phyloP scores from a whole-genome alignment of 92 coral and sea anemone genomes.

The Umimayanthus kanabou region DNA sequence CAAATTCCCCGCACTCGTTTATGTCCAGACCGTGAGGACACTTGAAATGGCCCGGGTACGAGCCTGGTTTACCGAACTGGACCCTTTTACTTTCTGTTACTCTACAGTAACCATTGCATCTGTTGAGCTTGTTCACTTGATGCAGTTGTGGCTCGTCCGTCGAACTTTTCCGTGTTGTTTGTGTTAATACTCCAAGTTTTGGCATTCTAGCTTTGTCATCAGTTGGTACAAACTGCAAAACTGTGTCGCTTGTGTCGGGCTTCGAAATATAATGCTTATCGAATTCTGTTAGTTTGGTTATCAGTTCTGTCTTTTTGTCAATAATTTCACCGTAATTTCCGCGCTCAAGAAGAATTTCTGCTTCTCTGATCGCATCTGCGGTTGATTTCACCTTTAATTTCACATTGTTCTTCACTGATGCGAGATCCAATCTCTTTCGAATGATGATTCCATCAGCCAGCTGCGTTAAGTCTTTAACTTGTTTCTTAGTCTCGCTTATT shows the following conservation, averaged over 20 bases:
- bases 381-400: not conserved
- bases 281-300: slow-evolving; percentile 1
- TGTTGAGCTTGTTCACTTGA: not conserved
- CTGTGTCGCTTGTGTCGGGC: slow-evolving; percentile 21
- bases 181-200: slow-evolving; percentile 8
- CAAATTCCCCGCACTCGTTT: slow-evolving; percentile 20
- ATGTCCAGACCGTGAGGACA: slow-evolving; percentile 27
- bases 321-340: slow-evolving; percentile 22
- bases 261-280: not conserved
- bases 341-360: slow-evolving; percentile 7
- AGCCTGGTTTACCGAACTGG: slow-evolving; percentile 6
- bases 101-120: slow-evolving; percentile 16
- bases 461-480: slow-evolving; percentile 1
- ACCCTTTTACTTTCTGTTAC: slow-evolving; percentile 13
- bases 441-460: slow-evolving; percentile 21
- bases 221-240: slow-evolving; percentile 11
- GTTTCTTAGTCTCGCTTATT: slow-evolving; percentile 12
- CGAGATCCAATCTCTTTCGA: not conserved
- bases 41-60: slow-evolving; percentile 9
- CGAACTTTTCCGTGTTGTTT: slow-evolving; percentile 11
- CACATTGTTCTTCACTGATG: not conserved
- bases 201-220: slow-evolving; percentile 5
- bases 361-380: not conserved
- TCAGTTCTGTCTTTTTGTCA: slow-evolving; percentile 5
- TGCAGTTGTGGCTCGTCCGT: not conserved